Conservation (phyloP, 2,113 vertebrate genomes). For the Pseudorectes ferrugineus region DNA sequence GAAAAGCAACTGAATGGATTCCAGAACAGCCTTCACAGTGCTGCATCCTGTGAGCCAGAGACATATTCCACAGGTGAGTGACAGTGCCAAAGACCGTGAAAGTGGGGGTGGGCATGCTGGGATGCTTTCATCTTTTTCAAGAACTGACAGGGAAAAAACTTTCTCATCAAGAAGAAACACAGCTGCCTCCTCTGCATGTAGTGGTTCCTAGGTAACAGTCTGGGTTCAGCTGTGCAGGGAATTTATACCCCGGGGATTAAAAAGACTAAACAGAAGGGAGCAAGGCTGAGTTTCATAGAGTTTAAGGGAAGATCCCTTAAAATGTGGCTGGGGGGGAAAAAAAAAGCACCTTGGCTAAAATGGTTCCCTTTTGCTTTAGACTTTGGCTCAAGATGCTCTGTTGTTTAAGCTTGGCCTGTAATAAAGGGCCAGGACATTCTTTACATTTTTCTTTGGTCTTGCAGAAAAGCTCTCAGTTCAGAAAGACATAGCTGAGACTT, state of each 20-base stretch:
- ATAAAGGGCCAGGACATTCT: slow-evolving; percentile 31
- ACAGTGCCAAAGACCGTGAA: not conserved
- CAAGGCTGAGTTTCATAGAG: not conserved
- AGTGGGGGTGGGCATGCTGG: not conserved
- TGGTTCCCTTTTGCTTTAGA: slow-evolving; percentile 22
- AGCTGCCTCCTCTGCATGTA: slow-evolving; percentile 14
- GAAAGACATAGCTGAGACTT: not conserved
- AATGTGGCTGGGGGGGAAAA: not conserved
- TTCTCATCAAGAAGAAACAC: slow-evolving; percentile 14
- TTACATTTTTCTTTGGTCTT: slow-evolving; percentile 23
- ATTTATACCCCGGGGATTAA: slow-evolving; percentile 9
- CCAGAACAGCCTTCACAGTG: slow-evolving; percentile 54
- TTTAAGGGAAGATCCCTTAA: not conserved
- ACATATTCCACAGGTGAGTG: slow-evolving; percentile 69
- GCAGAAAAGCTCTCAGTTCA: not conserved
- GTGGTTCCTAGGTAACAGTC: slow-evolving; percentile 35
- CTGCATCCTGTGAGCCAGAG: slow-evolving; percentile 47
- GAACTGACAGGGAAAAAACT: not conserved
- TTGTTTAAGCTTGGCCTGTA: slow-evolving; percentile 26
- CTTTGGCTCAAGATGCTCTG: slow-evolving; percentile 36
- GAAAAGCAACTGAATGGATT: slow-evolving; percentile 66
- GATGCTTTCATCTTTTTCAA: slow-evolving; percentile 2
- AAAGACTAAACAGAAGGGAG: slow-evolving; percentile 7
- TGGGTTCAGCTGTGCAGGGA: slow-evolving; percentile 30
- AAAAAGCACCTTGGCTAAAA: not conserved